Evolutionary conservation across 1,140 invertebrate genomes (phyloP).

Genomic region (Ganaspis sp.): DNA sequence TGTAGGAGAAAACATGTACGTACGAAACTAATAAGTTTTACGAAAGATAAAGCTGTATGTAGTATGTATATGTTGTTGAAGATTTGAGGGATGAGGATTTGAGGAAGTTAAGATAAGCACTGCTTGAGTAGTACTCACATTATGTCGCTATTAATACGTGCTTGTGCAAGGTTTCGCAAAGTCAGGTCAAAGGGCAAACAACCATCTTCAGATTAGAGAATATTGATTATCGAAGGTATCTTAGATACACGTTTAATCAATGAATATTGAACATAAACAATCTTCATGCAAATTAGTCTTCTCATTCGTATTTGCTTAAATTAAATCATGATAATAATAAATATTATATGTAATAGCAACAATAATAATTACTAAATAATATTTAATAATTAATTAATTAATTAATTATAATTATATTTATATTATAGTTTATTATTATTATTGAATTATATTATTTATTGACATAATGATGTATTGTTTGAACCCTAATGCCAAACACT

Average conservation of each 20-base stretch:
- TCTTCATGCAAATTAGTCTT: not conserved
- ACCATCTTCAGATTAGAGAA: constrained; percentile 22
- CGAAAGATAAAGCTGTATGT: not conserved
- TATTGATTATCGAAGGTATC: constrained; percentile 14
- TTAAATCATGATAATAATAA: too few species aligned
- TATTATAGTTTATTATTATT: too few species aligned
- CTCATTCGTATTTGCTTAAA: too few species aligned
- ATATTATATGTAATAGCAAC: too few species aligned
- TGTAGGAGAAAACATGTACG: not conserved
- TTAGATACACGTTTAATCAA: not conserved
- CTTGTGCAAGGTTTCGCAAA: not conserved
- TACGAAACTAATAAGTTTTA: constrained; percentile 1
- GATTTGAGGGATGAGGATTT: not conserved
- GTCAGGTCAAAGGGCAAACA: constrained; percentile 17
- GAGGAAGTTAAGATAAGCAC: constrained; percentile 20
- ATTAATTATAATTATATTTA: too few species aligned
- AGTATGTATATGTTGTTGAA: not conserved
- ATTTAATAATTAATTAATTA: too few species aligned
- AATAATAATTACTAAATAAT: too few species aligned
- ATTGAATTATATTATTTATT: too few species aligned
- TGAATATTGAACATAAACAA: not conserved
- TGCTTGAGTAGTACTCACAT: not conserved
- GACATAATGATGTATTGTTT: too few species aligned
- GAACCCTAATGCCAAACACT: too few species aligned
- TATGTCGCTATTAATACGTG: constrained; percentile 6